These are phyloP conservation scores for Dryocosmus kuriphilus DNA, from an alignment of 2,888 invertebrate species.

Conservation along the genomic window DNA sequence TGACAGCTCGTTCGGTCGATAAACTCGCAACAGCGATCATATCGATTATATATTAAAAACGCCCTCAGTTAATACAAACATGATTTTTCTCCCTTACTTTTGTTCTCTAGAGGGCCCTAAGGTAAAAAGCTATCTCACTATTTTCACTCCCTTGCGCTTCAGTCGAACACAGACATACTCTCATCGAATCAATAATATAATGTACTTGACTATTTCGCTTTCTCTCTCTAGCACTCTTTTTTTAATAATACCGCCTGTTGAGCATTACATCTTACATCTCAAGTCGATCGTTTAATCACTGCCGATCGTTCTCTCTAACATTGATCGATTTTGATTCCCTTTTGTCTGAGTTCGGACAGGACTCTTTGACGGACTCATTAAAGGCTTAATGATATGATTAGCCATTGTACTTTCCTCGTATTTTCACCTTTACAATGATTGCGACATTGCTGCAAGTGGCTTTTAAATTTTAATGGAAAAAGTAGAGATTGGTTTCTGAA, in stretches of 20 bases:
- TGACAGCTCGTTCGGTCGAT: constrained; percentile 60
- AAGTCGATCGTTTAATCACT: constrained; percentile 41
- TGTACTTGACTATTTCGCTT: constrained; percentile 27
- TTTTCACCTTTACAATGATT: constrained; percentile 41
- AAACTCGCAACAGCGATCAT: constrained; percentile 48
- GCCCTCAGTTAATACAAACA: constrained; percentile 5
- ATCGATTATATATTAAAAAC: constrained; percentile 41
- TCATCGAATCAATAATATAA: constrained; percentile 28
- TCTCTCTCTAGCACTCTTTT: constrained; percentile 31
- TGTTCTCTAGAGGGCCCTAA: background rate
- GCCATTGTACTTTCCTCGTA: constrained; percentile 64
- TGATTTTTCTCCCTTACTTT: constrained; percentile 37
- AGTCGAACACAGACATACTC: constrained; percentile 40
- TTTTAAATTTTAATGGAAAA: background rate
- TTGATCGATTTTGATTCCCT: constrained; percentile 53
- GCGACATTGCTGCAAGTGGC: background rate
- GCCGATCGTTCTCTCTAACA: constrained; percentile 40
- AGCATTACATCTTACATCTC: constrained; percentile 54
- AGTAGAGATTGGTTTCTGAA: background rate
- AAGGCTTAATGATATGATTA: constrained; percentile 66
- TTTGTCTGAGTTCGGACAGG: constrained; percentile 54
- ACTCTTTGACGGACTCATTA: constrained; percentile 63
- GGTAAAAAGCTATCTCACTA: constrained; percentile 32
- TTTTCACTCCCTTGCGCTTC: constrained; percentile 36
- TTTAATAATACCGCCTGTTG: constrained; percentile 43